phyloP scores from a whole-genome alignment of 1,140 invertebrate species.

The Schlechtendalia chinensis region DNA sequence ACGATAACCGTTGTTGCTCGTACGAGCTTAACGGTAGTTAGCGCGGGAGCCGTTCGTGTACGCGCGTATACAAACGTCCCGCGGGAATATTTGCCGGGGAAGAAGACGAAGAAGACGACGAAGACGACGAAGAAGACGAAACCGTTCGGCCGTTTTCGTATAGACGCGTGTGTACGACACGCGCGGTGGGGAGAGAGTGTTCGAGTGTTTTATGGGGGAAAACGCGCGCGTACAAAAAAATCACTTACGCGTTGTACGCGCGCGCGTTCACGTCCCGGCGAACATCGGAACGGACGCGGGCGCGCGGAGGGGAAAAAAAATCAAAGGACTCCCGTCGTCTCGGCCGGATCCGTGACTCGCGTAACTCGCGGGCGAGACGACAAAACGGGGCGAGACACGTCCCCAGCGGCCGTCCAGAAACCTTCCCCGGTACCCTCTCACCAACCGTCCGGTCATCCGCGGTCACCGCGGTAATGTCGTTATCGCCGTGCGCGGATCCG shows the following conservation, averaged over 20 bases:
- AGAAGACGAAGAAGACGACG: background rate
- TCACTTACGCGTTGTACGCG: slow-evolving; percentile 10
- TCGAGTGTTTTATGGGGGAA: slow-evolving; percentile 40
- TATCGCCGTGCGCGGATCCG: no score
- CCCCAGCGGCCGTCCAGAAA: no score
- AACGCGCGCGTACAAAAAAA: no score
- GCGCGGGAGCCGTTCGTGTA: background rate
- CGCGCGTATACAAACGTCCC: slow-evolving; percentile 11
- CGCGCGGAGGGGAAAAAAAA: background rate
- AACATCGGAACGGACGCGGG: background rate
- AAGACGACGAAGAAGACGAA: background rate
- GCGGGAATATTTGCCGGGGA: background rate
- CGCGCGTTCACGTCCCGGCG: background rate
- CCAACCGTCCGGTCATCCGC: no score
- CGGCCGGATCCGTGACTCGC: no score
- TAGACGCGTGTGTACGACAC: no score
- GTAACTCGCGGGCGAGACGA: no score
- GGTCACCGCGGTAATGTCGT: no score
- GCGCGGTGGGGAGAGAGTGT: background rate
- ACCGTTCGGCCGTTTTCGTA: slow-evolving; percentile 8
- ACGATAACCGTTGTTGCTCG: background rate
- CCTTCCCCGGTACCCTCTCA: no score
- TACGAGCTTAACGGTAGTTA: slow-evolving; percentile 17
- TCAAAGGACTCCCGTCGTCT: slow-evolving; percentile 32
- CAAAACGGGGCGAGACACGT: no score